Conservation (phyloP, 2,888 invertebrate species). For the Calameuta idolon region DNA sequence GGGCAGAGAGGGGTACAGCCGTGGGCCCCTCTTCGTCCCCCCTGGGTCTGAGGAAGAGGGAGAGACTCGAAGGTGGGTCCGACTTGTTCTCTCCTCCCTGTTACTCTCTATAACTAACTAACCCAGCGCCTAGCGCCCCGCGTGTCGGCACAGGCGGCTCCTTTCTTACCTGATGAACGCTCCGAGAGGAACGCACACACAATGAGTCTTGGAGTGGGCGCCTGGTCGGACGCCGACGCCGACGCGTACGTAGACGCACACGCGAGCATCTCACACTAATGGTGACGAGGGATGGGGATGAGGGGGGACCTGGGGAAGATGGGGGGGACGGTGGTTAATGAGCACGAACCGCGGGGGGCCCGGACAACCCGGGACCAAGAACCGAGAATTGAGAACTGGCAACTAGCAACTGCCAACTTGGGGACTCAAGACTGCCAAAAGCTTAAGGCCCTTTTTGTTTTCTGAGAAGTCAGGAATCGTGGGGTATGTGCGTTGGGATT, state of each 20-base stretch:
- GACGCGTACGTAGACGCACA: conserved; percentile 28
- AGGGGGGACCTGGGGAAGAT: conserved; percentile 23
- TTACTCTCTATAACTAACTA: conserved; percentile 49
- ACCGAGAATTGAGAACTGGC: background rate
- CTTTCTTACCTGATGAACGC: conserved; percentile 64
- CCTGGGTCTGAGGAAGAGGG: conserved; percentile 9
- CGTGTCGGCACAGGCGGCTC: conserved; percentile 66
- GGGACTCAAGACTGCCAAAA: conserved; percentile 17
- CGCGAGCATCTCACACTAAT: conserved; percentile 44
- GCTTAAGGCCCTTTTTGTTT: conserved; percentile 27
- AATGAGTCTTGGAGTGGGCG: background rate
- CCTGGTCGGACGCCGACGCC: conserved; percentile 27
- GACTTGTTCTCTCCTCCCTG: conserved; percentile 25
- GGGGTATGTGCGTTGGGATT: background rate
- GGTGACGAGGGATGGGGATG: conserved; percentile 35
- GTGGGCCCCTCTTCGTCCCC: background rate
- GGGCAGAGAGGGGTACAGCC: background rate
- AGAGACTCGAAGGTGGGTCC: conserved; percentile 13
- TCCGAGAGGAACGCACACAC: conserved; percentile 28
- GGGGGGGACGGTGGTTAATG: conserved; percentile 58
- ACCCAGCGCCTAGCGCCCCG: conserved; percentile 63
- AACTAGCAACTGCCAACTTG: background rate
- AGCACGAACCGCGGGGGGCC: conserved; percentile 63
- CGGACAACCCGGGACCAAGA: background rate
- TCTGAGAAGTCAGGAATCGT: conserved; percentile 50